Evolutionary conservation across 2,888 invertebrate genomes (phyloP), one percentile per base, ranked within the genome.

Genomic region (Dryobotodes eremita): DNA sequence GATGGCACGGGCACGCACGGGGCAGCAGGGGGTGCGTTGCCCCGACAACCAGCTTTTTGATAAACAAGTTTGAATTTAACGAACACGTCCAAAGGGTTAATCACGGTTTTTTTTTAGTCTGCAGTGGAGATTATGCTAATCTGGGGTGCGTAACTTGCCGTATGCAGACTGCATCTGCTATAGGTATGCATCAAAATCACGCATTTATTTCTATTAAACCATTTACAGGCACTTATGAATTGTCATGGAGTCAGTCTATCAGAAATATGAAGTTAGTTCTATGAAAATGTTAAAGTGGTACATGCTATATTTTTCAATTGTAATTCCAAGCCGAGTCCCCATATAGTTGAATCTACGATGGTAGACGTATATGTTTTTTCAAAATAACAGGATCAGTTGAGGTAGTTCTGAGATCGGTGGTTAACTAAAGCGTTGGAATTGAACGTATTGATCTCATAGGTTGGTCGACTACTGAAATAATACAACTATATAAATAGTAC

Each of bases 11-110:
- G 89, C 66, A 64, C 73, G 78, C 71, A 84, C 85, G 84, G 91
- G 91, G 90, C 62, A 26, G 69, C 55, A 80, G 85, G 85, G 91
- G 92, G 91, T 85, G 92, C 91, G 95, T 96, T 91, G 91, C 93
- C 92, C 79, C 77, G 93, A 91, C 90, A 91, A 94, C 95, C 90
- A 88, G 86, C 89, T 81, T 84, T 85, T 92, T 92, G 93, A 95
- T 95, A 95, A 94, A 95, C 95, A 95, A 90, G 80, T 93, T 94
- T 89, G 81, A 92, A 93, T 86, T 82, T 92, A 92, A 93, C 92
- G 92, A 89, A 89, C 88, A 75, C 75, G 84, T 77, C 76, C 59
- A 76, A 84, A 82, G 85, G 82, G 79, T 78, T 85, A 80, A 83
- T 74, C 71, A 83, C 68, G 42, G 71, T 71, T 62, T 70, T 62